Percentiles rank a stretch among this genome's conserved stretches.
phyloP scores from a whole-genome alignment of 2,888 invertebrate species.

The Chaetogeoica ovagalla region DNA sequence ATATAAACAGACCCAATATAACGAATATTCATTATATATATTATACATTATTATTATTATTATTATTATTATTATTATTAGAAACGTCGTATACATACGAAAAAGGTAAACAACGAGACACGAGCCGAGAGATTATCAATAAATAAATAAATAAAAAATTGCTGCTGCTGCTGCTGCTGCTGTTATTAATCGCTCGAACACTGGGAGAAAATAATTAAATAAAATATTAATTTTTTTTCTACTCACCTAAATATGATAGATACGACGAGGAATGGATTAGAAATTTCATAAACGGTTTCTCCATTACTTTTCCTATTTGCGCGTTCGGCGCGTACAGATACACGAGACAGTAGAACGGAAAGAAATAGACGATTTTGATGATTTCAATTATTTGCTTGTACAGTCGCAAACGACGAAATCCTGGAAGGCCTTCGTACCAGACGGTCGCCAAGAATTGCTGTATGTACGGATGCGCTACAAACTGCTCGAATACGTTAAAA shows the following conservation, averaged over 20 bases:
- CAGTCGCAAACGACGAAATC: constrained; percentile 71
- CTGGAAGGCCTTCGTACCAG: constrained; percentile 95
- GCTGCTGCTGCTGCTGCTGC: too few relatives aligned
- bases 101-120: too few relatives aligned
- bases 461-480: constrained; percentile 93
- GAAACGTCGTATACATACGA: too few relatives aligned
- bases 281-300: constrained; percentile 96
- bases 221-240: neutral
- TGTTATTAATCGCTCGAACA: too few relatives aligned
- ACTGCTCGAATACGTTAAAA: constrained; percentile 63
- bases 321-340: constrained; percentile 87
- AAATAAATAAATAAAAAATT: too few relatives aligned
- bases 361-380: constrained; percentile 75
- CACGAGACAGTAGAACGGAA: constrained; percentile 82
- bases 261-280: constrained; percentile 93
- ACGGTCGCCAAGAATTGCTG: constrained; percentile 88
- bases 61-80: too few relatives aligned
- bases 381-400: constrained; percentile 72
- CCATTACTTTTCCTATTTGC: constrained; percentile 76
- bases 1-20: too few relatives aligned
- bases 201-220: too few relatives aligned
- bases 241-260: constrained; percentile 88
- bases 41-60: too few relatives aligned
- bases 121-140: too few relatives aligned
- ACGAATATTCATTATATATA: too few relatives aligned